Base-by-base conservation (phyloP, 2,888 invertebrate species). In the Stenodera caucasica region DNA sequence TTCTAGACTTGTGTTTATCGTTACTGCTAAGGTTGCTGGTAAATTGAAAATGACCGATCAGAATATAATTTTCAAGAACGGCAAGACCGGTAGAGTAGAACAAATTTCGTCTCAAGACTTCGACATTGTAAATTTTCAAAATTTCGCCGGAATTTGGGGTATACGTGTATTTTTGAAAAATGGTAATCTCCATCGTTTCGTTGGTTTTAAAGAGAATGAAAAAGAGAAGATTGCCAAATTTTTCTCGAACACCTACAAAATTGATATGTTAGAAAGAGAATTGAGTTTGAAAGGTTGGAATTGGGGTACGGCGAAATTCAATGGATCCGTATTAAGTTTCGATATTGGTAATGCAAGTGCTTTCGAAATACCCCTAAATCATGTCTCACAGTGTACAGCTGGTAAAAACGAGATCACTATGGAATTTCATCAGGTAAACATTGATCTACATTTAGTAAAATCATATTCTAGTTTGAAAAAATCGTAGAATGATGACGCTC, bases 321-420 rank as follows among this genome's bases (percentile, higher is more conserved):
- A 89, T 71, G 98, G 95, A 2, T 90, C 93, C 0, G 88, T 92
- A 0, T 81, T 95, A 0, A 91, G 90, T 75, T 95, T 92, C 75
- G 94, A 95, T 77, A 89, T 94, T 45, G 92, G 91, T 2, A 84
- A 85, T 30, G 87, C 90, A 69, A 90, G 92, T 12, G 94, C 94
- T 0, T 98, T 99, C 83, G 99, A 99, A 81, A 91, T 99, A 68
- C 99, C 99, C 0, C 80, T 99, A 37, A 90, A 91, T 70, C 91
- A 98, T 84, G 98, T 99, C 0, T 96, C 96, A 0, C 96, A 98
- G 73, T 96, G 97, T 73, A 93, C 90, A 7, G 93, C 94, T 1
- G 95, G 96, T 37, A 99, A 99, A 78, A 98, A 98, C 83, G 99
- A 99, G 84, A 96, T 98, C 4, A 96, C 97, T 0, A 83, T 99